A percentile compares a stretch with the other conserved stretches of the same genome.
Evolutionary conservation across 2,113 vertebrate species (phyloP).

Genomic region (Phoenicopterus ruber): DNA sequence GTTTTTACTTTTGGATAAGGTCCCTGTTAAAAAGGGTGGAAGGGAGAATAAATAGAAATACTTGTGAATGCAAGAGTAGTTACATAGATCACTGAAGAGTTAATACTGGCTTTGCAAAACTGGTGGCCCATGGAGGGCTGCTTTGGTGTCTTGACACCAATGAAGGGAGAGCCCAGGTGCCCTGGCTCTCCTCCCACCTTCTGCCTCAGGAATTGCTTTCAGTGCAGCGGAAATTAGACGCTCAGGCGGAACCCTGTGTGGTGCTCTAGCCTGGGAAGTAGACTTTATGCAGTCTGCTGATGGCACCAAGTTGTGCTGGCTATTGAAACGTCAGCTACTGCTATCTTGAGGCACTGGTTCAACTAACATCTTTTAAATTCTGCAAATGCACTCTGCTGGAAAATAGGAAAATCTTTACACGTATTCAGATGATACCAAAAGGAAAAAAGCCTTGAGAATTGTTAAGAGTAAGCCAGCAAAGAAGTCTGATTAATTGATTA

Average conservation of each 20-base stretch:
- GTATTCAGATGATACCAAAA: background rate
- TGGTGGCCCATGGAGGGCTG: background rate
- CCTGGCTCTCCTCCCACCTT: background rate
- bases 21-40: background rate
- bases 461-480: background rate
- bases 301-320: background rate
- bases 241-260: background rate
- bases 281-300: background rate
- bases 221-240: background rate
- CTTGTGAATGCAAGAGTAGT: background rate
- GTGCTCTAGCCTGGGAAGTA: background rate
- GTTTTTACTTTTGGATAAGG: background rate
- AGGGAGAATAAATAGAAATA: background rate
- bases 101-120: background rate
- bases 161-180: background rate
- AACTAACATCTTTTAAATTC: background rate
- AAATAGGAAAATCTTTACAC: background rate
- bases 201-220: background rate
- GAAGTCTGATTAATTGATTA: background rate
- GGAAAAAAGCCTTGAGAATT: background rate
- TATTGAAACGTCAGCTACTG: background rate
- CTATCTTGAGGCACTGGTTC: background rate
- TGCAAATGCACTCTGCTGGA: background rate
- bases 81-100: background rate
- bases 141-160: fast-evolving